Base-by-base conservation (phyloP, 2,797 vertebrate species). In the Pseudopleuronectes americanus region DNA sequence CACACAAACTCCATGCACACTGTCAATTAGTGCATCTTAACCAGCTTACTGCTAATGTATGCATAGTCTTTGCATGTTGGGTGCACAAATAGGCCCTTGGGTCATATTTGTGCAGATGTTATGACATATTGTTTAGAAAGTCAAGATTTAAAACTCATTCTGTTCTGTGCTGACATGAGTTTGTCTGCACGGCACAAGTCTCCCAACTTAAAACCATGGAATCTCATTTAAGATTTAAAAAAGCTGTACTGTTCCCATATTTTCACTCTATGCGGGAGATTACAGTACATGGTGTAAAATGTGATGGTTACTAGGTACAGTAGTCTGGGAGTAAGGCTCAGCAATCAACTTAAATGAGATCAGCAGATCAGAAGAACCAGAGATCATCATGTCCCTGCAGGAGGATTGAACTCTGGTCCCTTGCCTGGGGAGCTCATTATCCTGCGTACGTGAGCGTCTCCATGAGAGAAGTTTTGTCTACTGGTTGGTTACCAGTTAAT, bases 271-370 rank as follows among this genome's bases (percentile, higher is more conserved):
- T 28, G 4, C 8, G 41, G 6, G 0, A 48, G 14, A 43, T 43
- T 31, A 43, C 28, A 54, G 45, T 16, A 17, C 21, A 12, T 22
- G 33, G 13, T 28, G 28, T 57, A 31, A 64, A 60, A 54, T 61
- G 61, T 22, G 9, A 16, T 17, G 12, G 24, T 66, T 45, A 54
- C 41, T 51, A 22, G 13, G 19, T 41, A 26, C 22, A 26, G 38
- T 2, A 19, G 56, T 55, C 21, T 43, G 24, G 24, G 52, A 54
- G 26, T 45, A 28, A 43, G 17, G 64, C 52, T 55, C 48, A 13
- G 55, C 83, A 74, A 84, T 74, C 3, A 83, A 81, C 62, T 82
- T 81, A 77, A 69, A 68, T 63, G 26, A 74, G 83, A 87, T 85
- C 68, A 83, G 14, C 48, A 74, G 72, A 61, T 84, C 81, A 82